phyloP scores from a whole-genome alignment of 2,113 vertebrate genomes.

The Mirounga angustirostris region DNA sequence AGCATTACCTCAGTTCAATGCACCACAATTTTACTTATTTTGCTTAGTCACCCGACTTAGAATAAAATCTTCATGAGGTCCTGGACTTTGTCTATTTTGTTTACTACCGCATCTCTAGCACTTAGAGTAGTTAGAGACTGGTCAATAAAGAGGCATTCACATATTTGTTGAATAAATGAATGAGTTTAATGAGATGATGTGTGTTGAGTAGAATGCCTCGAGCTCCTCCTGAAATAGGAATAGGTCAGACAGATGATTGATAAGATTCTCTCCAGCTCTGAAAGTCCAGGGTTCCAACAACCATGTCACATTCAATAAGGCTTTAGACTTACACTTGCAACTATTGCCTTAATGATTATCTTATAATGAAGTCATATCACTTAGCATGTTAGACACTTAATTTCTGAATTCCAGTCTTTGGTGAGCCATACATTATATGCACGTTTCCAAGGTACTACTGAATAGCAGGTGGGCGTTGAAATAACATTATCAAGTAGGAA shows the following conservation, averaged over 20 bases:
- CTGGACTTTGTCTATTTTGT: not conserved
- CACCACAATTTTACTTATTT: not conserved
- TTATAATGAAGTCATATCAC: not conserved
- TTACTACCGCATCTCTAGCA: not conserved
- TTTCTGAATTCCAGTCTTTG: constrained; percentile 55
- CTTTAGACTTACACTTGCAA: not conserved
- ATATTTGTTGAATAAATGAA: not conserved
- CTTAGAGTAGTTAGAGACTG: not conserved
- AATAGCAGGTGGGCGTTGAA: constrained; percentile 37
- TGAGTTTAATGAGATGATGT: not conserved
- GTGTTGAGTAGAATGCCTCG: not conserved
- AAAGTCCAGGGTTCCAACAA: not conserved
- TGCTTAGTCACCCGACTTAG: not conserved
- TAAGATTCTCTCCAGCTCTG: not conserved
- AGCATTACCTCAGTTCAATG: not conserved
- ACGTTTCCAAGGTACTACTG: not conserved
- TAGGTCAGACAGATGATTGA: not conserved
- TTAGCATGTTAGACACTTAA: not conserved
- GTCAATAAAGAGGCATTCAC: not conserved
- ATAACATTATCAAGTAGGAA: not conserved
- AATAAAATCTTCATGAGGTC: not conserved
- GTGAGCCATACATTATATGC: not conserved
- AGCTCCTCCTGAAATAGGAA: not conserved
- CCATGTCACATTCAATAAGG: not conserved
- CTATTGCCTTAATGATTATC: not conserved